These are phyloP conservation scores for Bedellia somnulentella DNA, from an alignment of 2,888 invertebrate species.

Conservation along the genomic window DNA sequence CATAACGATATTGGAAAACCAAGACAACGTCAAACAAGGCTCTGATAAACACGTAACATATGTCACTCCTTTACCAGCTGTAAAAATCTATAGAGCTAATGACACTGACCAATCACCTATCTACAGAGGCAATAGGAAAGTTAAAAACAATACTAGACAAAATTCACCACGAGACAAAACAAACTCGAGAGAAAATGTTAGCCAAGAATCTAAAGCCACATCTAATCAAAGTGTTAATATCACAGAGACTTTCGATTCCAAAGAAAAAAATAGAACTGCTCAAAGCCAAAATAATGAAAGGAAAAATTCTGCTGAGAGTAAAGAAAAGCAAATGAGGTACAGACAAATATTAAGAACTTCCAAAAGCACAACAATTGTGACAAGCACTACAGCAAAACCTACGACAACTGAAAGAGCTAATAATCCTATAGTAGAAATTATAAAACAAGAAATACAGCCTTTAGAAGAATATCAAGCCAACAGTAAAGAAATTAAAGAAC, in stretches of 20 bases:
- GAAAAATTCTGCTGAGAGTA: constrained; percentile 17
- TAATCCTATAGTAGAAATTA: constrained; percentile 22
- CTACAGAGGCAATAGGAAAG: constrained; percentile 36
- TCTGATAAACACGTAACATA: constrained; percentile 18
- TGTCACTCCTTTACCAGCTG: constrained; percentile 31
- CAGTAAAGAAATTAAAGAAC: constrained; percentile 15
- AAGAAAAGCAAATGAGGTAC: constrained; percentile 32
- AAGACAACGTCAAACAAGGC: constrained; percentile 17
- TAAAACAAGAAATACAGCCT: constrained; percentile 31
- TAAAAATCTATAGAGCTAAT: constrained; percentile 23
- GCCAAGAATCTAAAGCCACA: no score
- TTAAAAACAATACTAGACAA: constrained; percentile 16
- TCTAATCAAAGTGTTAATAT: no score
- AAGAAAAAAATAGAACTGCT: no score
- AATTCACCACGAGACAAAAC: no score
- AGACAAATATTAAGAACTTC: constrained; percentile 28
- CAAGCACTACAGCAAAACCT: constrained; percentile 11
- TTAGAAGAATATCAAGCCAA: constrained; percentile 16
- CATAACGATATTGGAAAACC: constrained; percentile 41
- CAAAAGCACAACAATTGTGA: constrained; percentile 12
- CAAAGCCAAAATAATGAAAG: constrained; percentile 7
- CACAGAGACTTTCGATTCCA: no score
- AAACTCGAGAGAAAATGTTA: no score
- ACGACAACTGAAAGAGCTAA: constrained; percentile 12
- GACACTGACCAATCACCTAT: constrained; percentile 26